phyloP scores from a whole-genome alignment of 2,113 vertebrate genomes.

The Alosa alosa region DNA sequence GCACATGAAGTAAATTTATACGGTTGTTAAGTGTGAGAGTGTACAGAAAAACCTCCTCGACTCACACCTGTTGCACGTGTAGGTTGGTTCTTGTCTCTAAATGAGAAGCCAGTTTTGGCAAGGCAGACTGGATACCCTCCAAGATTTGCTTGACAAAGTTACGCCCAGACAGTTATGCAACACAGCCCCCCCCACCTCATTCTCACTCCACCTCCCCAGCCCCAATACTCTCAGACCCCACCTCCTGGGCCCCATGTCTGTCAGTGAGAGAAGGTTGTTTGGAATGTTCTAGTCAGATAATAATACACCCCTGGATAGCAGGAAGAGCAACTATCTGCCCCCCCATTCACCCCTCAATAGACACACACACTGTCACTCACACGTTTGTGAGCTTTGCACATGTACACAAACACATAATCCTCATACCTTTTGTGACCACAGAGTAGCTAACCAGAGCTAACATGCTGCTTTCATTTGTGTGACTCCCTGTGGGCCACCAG shows the following conservation, averaged over 20 bases:
- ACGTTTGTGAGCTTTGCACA: background rate
- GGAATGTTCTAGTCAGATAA: conserved; percentile 18
- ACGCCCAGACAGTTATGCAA: background rate
- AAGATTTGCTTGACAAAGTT: background rate
- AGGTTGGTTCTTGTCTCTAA: background rate
- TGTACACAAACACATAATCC: background rate
- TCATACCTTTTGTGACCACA: background rate
- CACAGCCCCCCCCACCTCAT: background rate
- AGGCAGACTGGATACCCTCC: background rate
- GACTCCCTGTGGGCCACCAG: too few relatives aligned
- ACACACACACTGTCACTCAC: background rate
- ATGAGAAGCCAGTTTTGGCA: background rate
- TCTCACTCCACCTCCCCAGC: background rate
- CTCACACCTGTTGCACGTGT: background rate
- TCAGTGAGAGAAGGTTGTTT: background rate
- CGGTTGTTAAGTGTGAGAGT: background rate
- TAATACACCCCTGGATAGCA: background rate
- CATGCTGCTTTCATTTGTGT: background rate
- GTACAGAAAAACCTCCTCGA: too few relatives aligned
- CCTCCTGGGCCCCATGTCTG: background rate
- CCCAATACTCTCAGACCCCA: background rate
- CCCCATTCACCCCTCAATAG: background rate
- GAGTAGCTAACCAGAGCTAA: background rate
- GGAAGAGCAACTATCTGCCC: background rate
- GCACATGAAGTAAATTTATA: background rate